phyloP scores from a whole-genome alignment of 2,113 vertebrate genomes.

The Rousettus leschenaultii region DNA sequence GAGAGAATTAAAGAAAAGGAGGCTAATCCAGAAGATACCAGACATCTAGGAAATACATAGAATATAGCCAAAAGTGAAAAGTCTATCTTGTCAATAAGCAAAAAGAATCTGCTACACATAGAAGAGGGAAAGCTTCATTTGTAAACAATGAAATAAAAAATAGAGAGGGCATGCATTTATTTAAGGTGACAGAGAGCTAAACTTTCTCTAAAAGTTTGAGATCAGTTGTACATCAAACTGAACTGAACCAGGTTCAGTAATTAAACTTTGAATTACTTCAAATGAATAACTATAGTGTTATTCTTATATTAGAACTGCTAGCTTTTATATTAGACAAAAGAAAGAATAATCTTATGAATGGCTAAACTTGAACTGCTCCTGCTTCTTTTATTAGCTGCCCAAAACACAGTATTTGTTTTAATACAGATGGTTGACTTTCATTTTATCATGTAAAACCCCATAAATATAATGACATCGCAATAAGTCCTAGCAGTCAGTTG shows the following conservation, averaged over 20 bases:
- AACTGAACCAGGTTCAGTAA: not conserved
- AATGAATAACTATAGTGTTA: not conserved
- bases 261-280: not conserved
- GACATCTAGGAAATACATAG: not conserved
- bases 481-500: not conserved
- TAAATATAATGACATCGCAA: not conserved
- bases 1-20: not conserved
- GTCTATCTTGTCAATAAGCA: not conserved
- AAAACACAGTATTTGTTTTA: not conserved
- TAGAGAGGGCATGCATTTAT: not conserved
- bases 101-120: not conserved
- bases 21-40: not conserved
- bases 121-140: not conserved
- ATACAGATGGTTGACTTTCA: not conserved
- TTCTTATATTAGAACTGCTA: not conserved
- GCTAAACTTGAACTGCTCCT: accelerated
- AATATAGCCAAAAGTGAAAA: not conserved
- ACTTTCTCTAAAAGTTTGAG: not conserved
- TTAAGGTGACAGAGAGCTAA: not conserved
- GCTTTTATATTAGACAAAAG: not conserved
- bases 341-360: accelerated
- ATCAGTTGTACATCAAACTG: not conserved
- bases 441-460: not conserved
- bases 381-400: not conserved
- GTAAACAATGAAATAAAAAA: not conserved